Evolutionary conservation across 23 tunicate species (phyloP).

Genomic region (Styela plicata): DNA sequence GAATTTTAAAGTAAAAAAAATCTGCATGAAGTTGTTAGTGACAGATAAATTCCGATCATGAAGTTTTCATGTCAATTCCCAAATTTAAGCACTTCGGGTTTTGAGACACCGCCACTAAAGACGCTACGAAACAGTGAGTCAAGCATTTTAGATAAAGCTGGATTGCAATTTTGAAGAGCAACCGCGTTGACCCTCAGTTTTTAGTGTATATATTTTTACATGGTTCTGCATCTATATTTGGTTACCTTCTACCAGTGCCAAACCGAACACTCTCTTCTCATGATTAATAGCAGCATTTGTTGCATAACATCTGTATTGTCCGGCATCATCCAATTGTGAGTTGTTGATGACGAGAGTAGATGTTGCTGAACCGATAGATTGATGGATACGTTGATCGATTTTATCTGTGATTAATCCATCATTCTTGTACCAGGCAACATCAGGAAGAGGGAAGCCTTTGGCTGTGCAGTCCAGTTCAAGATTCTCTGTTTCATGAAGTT

Average conservation of each 20-base stretch:
- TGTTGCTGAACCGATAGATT: background rate
- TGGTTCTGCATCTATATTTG: background rate
- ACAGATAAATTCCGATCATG: no score
- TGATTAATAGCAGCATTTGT: background rate
- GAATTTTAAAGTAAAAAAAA: no score
- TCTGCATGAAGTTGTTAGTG: no score
- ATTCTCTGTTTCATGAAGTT: background rate
- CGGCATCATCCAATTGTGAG: background rate
- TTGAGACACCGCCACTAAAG: background rate
- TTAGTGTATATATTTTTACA: background rate
- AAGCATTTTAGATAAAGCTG: no score
- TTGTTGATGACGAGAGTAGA: background rate
- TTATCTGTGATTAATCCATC: background rate
- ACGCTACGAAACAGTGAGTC: background rate
- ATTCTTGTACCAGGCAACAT: background rate
- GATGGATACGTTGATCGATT: background rate
- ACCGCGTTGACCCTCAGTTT: no score
- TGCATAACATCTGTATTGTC: background rate
- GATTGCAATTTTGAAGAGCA: no score
- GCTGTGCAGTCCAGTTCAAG: background rate
- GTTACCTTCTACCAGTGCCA: background rate
- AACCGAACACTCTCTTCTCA: background rate
- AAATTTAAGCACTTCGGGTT: background rate
- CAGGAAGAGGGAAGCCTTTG: background rate
- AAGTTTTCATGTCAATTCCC: no score